These are phyloP conservation scores for Champsocephalus gunnari DNA, from an alignment of 2,797 vertebrate genomes.

Conservation along the genomic window DNA sequence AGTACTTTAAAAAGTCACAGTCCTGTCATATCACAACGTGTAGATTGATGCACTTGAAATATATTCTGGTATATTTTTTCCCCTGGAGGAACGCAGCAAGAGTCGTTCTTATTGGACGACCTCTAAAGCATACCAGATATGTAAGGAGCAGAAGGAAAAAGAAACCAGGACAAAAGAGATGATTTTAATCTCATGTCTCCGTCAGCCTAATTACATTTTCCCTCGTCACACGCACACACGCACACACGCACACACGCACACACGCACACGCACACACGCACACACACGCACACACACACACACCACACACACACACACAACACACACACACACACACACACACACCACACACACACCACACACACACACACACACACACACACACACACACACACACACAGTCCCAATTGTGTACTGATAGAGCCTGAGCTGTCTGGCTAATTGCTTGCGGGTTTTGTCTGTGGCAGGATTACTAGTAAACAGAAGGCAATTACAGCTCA, in stretches of 20 bases:
- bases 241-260: conserved; percentile 5
- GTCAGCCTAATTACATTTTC: conserved; percentile 56
- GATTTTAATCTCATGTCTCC: conserved; percentile 53
- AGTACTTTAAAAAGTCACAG: no score
- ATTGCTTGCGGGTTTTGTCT: conserved; percentile 73
- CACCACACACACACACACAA: conserved; percentile 3
- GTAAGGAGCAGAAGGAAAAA: conserved; percentile 25
- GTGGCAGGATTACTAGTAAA: conserved; percentile 76
- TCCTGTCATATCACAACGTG: no score
- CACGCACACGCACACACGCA: conserved; percentile 12
- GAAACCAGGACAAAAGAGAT: conserved; percentile 52
- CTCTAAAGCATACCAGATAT: background rate
- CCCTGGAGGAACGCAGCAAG: background rate
- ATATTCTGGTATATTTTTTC: background rate
- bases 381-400: conserved; percentile 8
- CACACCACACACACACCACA: background rate
- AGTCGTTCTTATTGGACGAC: background rate
- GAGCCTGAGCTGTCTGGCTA: conserved; percentile 64
- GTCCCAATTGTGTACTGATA: conserved; percentile 59
- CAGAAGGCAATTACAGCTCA: conserved; percentile 77
- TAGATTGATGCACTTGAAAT: no score
- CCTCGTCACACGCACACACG: conserved; percentile 30
- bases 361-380: conserved; percentile 19
- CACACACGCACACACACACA: conserved; percentile 10
- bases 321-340: conserved; percentile 12